Conservation (phyloP, 2,888 invertebrate genomes). For the Micoletzkya japonica region DNA sequence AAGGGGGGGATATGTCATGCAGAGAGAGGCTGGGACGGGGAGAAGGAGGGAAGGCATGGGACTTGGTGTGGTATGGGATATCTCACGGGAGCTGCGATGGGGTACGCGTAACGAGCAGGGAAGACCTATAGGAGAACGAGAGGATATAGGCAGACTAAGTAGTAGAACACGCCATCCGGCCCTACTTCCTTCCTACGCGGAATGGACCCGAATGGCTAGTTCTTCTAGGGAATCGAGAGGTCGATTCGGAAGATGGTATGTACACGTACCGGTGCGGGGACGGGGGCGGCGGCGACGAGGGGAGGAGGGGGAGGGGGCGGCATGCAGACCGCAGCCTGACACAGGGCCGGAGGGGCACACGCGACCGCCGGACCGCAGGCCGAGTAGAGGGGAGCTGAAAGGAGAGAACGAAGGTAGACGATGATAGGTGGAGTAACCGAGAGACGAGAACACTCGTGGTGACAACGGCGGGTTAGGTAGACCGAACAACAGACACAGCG, state of each 20-base stretch:
- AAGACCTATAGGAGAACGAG: no score
- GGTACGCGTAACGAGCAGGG: no score
- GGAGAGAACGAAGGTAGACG: no score
- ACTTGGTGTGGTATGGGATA: constrained; percentile 31
- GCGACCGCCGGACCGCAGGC: constrained; percentile 50
- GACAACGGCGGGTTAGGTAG: no score
- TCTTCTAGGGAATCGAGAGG: no score
- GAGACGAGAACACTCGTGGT: no score
- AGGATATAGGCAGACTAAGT: no score
- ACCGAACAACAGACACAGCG: no score
- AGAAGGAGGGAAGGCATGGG: background rate
- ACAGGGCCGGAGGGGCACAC: constrained; percentile 50
- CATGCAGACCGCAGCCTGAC: constrained; percentile 50
- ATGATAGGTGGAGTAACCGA: no score
- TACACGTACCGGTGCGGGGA: constrained; percentile 1
- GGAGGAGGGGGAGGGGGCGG: constrained; percentile 40
- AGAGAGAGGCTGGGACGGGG: background rate
- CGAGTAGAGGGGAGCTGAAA: constrained; percentile 50
- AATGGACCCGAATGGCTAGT: background rate
- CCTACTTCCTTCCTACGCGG: no score
- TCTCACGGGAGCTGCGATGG: constrained; percentile 34
- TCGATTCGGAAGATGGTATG: no score
- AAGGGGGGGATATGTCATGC: background rate
- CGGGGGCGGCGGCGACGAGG: background rate
- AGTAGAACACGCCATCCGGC: no score